These are phyloP conservation scores for Lathronympha strigana DNA, from an alignment of 2,888 invertebrate genomes.

Conservation along the genomic window DNA sequence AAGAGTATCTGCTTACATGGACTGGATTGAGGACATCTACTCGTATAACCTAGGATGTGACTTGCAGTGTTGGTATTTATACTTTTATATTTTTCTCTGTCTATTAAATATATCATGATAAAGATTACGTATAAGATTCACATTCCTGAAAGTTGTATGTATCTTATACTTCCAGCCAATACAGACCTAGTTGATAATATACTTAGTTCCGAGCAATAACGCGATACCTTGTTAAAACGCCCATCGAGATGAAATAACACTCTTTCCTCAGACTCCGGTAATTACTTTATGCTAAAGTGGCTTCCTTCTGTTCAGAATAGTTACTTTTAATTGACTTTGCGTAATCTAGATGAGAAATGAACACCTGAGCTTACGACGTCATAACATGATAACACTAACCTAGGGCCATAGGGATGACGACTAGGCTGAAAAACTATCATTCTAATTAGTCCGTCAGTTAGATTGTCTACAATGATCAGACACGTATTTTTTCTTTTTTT, in stretches of 20 bases:
- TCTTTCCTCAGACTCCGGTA: constrained; percentile 11
- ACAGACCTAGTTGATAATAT: too few relatives aligned
- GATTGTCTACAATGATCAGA: too few relatives aligned
- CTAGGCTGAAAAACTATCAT: too few relatives aligned
- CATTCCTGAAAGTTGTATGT: too few relatives aligned
- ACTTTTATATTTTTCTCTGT: not conserved
- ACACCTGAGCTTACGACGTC: not conserved
- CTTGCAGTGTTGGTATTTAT: not conserved
- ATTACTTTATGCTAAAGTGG: constrained; percentile 29
- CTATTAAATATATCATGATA: not conserved
- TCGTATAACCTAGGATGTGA: not conserved
- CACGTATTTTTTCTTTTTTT: too few relatives aligned
- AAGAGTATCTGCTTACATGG: constrained; percentile 6
- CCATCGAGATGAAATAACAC: constrained; percentile 12
- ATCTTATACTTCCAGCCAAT: too few relatives aligned
- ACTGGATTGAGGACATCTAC: not conserved
- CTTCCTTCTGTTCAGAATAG: constrained; percentile 24
- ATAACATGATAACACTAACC: constrained; percentile 16
- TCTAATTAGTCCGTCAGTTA: too few relatives aligned
- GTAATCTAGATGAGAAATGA: constrained; percentile 11
- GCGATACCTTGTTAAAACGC: too few relatives aligned
- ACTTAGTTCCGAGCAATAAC: too few relatives aligned
- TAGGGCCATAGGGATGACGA: too few relatives aligned
- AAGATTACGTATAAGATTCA: not conserved
- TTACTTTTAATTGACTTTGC: constrained; percentile 16